Base-by-base conservation (phyloP, 2,797 vertebrate species). In the Oreonectes daqikongensis region DNA sequence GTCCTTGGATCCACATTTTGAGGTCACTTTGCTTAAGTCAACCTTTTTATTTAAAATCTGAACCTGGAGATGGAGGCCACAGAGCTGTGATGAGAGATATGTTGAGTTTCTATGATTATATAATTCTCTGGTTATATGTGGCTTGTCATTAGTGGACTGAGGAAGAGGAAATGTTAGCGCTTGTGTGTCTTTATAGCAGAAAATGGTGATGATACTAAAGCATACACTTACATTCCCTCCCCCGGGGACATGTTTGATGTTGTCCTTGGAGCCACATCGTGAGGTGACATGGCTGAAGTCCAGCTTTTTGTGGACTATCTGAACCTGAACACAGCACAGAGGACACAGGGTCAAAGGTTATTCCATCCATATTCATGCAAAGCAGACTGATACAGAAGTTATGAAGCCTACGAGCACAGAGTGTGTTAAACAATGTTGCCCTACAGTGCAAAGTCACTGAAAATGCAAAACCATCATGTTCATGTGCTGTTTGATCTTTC, bases 231-330 rank as follows among this genome's bases (percentile, higher is more conserved):
- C 97, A 91, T 99, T 98, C 89, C 98, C 98, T 93, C 98, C 98
- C 92, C 98, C 98, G 90, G 98, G 98, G 92, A 98, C 94, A 95
- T 99, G 97, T 95, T 99, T 99, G 93, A 99, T 99, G 95, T 99
- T 99, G 95, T 99, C 98, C 94, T 98, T 99, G 93, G 98, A 99
- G 90, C 98, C 98, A 95, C 98, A 99, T 93, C 98, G 97, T 90
- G 97, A 98, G 85, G 97, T 97, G 92, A 99, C 86, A 85, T 99
- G 97, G 93, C 96, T 98, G 95, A 98, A 99, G 95, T 95, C 98
- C 93, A 96, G 90, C 92, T 97, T 98, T 96, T 99, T 98, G 95
- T 96, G 96, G 92, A 97, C 93, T 94, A 99, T 96, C 94, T 98
- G 96, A 94, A 99, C 95, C 97, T 99, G 93, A 85, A 91, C 84